Percentiles rank a stretch among this genome's conserved stretches.
These are phyloP conservation scores for Tupiocoris notatus DNA, from an alignment of 2,888 invertebrate species.

Conservation along the genomic window DNA sequence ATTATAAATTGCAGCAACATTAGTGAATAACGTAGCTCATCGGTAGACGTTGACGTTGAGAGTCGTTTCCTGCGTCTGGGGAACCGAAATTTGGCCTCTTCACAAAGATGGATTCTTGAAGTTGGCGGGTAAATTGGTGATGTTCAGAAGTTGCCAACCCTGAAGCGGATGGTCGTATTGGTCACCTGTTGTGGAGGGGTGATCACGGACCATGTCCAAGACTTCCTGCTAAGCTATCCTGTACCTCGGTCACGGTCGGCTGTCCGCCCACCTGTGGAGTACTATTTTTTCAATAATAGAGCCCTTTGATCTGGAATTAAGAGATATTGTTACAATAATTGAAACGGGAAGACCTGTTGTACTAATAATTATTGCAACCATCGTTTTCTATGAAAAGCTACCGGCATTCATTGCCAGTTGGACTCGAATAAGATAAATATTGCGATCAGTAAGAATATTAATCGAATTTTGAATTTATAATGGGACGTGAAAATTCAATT, in stretches of 20 bases:
- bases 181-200: slow-evolving; percentile 43
- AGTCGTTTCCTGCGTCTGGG: neutral
- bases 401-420: too few relatives aligned
- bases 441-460: too few relatives aligned
- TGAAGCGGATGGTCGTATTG: slow-evolving; percentile 25
- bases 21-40: too few relatives aligned
- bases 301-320: neutral
- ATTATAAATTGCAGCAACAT: too few relatives aligned
- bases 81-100: neutral
- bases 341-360: too few relatives aligned
- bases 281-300: neutral
- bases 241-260: slow-evolving; percentile 29
- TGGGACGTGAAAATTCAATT: too few relatives aligned
- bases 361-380: too few relatives aligned
- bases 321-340: neutral
- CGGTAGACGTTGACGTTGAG: neutral
- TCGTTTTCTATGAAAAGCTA: too few relatives aligned
- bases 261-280: slow-evolving; percentile 29
- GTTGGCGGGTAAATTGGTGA: neutral
- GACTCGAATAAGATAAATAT: too few relatives aligned
- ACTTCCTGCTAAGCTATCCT: slow-evolving; percentile 38
- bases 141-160: neutral
- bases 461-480: too few relatives aligned
- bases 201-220: slow-evolving; percentile 44
- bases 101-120: too few relatives aligned